Percentiles rank a stretch among this genome's conserved stretches.
These are phyloP conservation scores for Phytoseiulus persimilis DNA, from an alignment of 2,888 invertebrate genomes.

Conservation along the genomic window DNA sequence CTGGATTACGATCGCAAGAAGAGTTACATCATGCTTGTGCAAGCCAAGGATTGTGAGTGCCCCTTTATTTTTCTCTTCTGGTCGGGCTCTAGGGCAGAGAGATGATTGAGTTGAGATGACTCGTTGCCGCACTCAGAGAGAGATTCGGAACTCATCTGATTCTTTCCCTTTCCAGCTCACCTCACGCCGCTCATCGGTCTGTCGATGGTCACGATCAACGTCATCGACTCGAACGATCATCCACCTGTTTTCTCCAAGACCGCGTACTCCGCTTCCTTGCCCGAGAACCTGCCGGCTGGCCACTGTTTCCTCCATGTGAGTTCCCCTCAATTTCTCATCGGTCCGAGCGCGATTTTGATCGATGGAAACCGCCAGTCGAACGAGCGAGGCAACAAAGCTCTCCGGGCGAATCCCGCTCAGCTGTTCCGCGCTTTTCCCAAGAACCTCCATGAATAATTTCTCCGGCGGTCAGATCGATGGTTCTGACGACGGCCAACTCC, in stretches of 20 bases:
- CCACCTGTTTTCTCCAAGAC: slow-evolving; percentile 66
- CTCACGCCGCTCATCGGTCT: slow-evolving; percentile 45
- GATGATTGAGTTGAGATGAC: too few species aligned
- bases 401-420: too few species aligned
- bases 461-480: too few species aligned
- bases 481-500: too few species aligned
- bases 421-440: too few species aligned
- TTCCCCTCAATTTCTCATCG: slow-evolving; percentile 29
- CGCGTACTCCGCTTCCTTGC: slow-evolving; percentile 66
- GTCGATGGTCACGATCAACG: slow-evolving; percentile 59
- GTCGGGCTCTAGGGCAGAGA: too few species aligned
- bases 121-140: too few species aligned
- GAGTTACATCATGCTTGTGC: slow-evolving; percentile 46
- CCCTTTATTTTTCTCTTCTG: background rate
- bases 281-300: slow-evolving; percentile 61
- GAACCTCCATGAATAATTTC: too few species aligned
- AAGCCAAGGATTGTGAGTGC: slow-evolving; percentile 47
- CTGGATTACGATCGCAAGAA: slow-evolving; percentile 47
- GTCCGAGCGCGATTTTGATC: background rate
- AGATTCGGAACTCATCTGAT: background rate
- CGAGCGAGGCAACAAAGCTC: too few species aligned
- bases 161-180: slow-evolving; percentile 42
- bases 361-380: background rate
- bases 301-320: slow-evolving; percentile 47
- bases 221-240: slow-evolving; percentile 79